Base-by-base conservation (phyloP, 2,888 invertebrate genomes). In the Eupithecia exiguata region DNA sequence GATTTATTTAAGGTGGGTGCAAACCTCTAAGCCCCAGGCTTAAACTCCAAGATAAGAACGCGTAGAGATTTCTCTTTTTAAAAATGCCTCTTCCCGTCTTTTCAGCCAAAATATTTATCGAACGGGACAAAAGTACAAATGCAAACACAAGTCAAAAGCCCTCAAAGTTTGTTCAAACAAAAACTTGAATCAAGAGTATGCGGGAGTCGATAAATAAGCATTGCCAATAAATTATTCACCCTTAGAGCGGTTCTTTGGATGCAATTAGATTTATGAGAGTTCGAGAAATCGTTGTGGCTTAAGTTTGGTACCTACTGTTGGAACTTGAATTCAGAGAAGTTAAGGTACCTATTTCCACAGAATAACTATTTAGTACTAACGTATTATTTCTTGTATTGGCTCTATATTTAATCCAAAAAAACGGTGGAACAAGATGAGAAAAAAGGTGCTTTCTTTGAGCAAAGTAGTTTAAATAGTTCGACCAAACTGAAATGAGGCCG, bases 221-320 rank as follows among this genome's bases (percentile, higher is more conserved):
- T 79, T 74, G 63, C 63, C 78, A 69, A 80, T 80, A 79, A 81
- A 80, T 81, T 80, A 79, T 81, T 80, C 80, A 79, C 75, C 74
- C 77, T 78, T 65, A 75, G 73, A 76, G 70, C 72, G 74, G 77
- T 77, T 81, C 78, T 76, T 80, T 79, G 74, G 78, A 77, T 81
- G 81, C 80, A 79, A 81, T 81, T 81, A 81, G 80, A 81, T 79
- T 81, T 80, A 79, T 81, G 79, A 25, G 80, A 80, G 76, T 81
- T 81, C 53, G 74, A 61, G 68, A 75, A 79, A 77, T 80, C 73
- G 73, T 69, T 77, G 79, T 65, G 78, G 78, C 62, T 76, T 69
- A 53, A 25, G 25, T 25, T 46, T 18, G 49, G n/a, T 30, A n/a
- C 46, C 3, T 75, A 73, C 76, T 71, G 25, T 68, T 71, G 66